A percentile compares a stretch with the other conserved stretches of the same genome.
These are phyloP conservation scores for Stichodactyla mertensii DNA, from an alignment of 64 coral and sea anemone genomes.

Conservation along the genomic window DNA sequence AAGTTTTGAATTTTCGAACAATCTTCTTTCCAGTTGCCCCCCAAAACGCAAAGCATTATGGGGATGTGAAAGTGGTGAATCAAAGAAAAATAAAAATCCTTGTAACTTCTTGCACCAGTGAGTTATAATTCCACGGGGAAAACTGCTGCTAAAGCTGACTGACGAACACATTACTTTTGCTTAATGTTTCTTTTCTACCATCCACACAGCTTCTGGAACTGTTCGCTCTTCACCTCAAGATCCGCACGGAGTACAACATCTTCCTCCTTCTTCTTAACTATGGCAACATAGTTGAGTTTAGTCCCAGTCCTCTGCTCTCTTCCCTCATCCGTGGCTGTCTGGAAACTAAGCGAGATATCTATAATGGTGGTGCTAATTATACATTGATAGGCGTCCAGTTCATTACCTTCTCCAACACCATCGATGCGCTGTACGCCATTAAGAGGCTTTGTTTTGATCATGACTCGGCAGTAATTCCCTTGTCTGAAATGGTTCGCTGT, in stretches of 20 bases:
- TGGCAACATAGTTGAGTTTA: conserved; percentile 58
- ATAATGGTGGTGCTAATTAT: conserved; percentile 69
- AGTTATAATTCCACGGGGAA: too few species aligned
- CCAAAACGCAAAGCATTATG: too few species aligned
- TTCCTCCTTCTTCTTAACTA: conserved; percentile 65
- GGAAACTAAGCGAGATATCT: conserved; percentile 77
- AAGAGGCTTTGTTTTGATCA: conserved; percentile 81
- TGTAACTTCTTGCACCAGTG: too few species aligned
- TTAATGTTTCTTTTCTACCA: neutral
- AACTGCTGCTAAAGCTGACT: too few species aligned
- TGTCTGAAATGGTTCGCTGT: conserved; percentile 57
- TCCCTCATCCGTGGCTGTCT: conserved; percentile 62
- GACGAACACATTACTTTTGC: neutral
- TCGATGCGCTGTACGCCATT: conserved; percentile 76
- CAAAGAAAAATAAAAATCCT: too few species aligned
- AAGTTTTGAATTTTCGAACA: too few species aligned
- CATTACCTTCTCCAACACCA: conserved; percentile 44
- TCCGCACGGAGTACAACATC: conserved; percentile 45
- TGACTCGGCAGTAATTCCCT: conserved; percentile 37
- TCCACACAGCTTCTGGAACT: conserved; percentile 27
- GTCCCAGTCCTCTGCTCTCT: conserved; percentile 75
- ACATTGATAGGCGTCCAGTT: conserved; percentile 56
- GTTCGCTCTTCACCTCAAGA: conserved; percentile 42
- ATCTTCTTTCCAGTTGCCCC: too few species aligned
- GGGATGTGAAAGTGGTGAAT: too few species aligned